Evolutionary conservation across 1,140 invertebrate genomes (phyloP).

Genomic region (Drosophila arizonae): DNA sequence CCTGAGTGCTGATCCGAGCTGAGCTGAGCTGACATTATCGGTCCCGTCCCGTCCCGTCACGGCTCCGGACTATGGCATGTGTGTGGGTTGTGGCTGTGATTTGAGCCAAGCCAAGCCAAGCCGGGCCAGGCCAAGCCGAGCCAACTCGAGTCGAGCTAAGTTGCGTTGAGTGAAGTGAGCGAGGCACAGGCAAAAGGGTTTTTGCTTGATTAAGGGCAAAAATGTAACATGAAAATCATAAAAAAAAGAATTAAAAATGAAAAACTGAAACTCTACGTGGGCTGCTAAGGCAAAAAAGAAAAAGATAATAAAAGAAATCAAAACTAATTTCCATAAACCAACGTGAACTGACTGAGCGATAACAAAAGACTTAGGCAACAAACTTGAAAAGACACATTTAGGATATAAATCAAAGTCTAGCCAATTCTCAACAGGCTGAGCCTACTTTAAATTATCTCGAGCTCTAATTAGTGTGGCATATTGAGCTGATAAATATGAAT

Average conservation of each 20-base stretch:
- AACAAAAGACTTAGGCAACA: constrained; percentile 52
- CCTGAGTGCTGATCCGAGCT: constrained; percentile 57
- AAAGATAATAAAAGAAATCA: neutral
- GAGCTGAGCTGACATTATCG: constrained; percentile 70
- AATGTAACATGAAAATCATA: constrained; percentile 36
- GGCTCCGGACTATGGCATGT: constrained; percentile 53
- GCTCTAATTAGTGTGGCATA: constrained; percentile 1
- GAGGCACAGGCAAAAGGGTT: constrained; percentile 60
- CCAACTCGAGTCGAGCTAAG: neutral
- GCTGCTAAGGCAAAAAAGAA: constrained; percentile 36
- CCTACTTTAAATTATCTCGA: no score
- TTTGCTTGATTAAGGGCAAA: constrained; percentile 76
- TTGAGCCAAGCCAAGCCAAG: constrained; percentile 23
- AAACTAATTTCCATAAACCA: constrained; percentile 63
- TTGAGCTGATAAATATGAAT: constrained; percentile 1
- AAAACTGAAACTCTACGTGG: constrained; percentile 73
- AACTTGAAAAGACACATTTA: constrained; percentile 16
- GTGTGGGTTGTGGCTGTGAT: constrained; percentile 71
- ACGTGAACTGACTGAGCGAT: constrained; percentile 50
- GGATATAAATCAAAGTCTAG: neutral
- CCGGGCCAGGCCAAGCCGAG: neutral
- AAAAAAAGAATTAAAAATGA: constrained; percentile 42
- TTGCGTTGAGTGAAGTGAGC: constrained; percentile 54
- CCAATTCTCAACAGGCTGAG: no score
- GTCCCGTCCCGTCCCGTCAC: constrained; percentile 57